Evolutionary conservation across 2,797 vertebrate species (phyloP), one percentile per base, ranked within the genome.

Genomic region (Lepus oiostolus): DNA sequence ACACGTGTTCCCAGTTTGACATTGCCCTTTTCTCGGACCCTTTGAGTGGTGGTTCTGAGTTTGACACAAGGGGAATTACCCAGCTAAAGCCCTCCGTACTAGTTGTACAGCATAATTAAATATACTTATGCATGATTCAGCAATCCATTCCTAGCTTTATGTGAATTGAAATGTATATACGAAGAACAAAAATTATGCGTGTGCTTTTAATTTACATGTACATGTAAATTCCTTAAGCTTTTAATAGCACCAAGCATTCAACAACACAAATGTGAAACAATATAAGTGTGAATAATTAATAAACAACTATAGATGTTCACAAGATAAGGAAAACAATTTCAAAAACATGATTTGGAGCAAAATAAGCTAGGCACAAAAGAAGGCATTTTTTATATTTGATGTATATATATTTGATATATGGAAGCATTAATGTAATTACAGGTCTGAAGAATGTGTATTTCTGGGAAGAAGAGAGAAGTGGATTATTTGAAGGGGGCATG

Each of bases 331-430:
- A 68, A 4, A 42, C 4, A 6, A 63, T 70, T 77, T 76, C 14
- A 26, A 85, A 86, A 63, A 81, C 3, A 35, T 60, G 62, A 77
- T 58, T 74, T 65, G 17, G 2, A 70, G 21, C 2, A 89, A 91
- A 93, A 62, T 3, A 8, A 72, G 14, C 0, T 80, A 68, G 58
- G 30, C 62, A 72, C 32, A 70, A 50, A 65, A 26, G 1, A 62
- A 60, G 38, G 28, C 4, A 16, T 70, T 63, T 83, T 84, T 80
- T 62, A 80, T 38, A 71, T 42, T 52, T 17, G 2, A 86, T 67
- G 52, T 79, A 71, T 42, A 42, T 22, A 82, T 19, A 81, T 94
- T 77, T 91, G 16, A 74, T 62, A 65, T 14, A 19, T 35, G 58
- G 30, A n/a, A 54, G 30, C 17, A 12, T n/a, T 38, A 42, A 26